Base-by-base conservation (phyloP, 2,797 vertebrate genomes). In the Florisuga fusca region DNA sequence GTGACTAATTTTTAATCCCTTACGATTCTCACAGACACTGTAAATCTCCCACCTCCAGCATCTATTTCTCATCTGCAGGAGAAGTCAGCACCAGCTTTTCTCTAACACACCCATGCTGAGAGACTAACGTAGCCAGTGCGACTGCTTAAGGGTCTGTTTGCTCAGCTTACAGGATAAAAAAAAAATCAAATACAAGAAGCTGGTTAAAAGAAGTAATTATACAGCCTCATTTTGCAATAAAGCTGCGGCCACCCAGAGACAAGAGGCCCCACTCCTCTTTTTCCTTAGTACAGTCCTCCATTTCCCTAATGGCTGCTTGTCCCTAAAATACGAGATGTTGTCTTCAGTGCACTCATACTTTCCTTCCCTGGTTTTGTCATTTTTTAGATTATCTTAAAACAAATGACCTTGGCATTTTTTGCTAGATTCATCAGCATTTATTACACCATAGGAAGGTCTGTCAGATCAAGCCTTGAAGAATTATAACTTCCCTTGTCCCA, bases 381-480 rank as follows among this genome's bases (percentile, higher is more conserved):
- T 26, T 66, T 91, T 71, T 1, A 77, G n/a, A 15, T 76, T 19
- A 48, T 62, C n/a, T 79, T 84, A 66, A 90, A 90, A 81, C 33
- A 51, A 95, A 91, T 62, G 41, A 31, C 27, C 29, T 84, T n/a
- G 96, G 81, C 95, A 85, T 85, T 66, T 75, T 46, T 79, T 80
- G 38, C 75, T 88, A 87, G 43, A 73, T 66, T 89, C 53, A 97
- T 96, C 94, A 92, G 84, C 94, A 76, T 98, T 98, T 97, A 97
- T 95, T 96, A 94, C 83, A 95, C 96, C 96, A 34, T 64, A 90
- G 96, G 96, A 97, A 97, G 80, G 91, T 95, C 97, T 98, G 97
- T 98, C 75, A 77, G 54, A 85, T 36, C 0, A 0, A 85, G 12
- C n/a, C 27, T 80, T 15, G 18, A 74, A 78, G 61, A 74, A 8